phyloP scores from a whole-genome alignment of 2,797 vertebrate genomes.

The Myotis pilosus region DNA sequence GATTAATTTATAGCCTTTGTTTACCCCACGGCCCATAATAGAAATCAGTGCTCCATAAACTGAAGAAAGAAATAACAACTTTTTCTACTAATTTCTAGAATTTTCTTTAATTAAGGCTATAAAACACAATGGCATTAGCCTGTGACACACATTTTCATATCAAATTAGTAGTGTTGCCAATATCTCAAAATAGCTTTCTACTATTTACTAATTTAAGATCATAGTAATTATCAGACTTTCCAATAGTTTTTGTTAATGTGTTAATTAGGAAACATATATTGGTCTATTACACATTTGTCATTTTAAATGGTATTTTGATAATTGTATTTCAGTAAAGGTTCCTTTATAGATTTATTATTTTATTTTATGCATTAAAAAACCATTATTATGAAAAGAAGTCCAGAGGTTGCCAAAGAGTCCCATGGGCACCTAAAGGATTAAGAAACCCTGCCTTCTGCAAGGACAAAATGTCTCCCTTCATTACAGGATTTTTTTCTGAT shows the following conservation, averaged over 20 bases:
- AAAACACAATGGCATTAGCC: background rate
- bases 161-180: background rate
- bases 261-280: background rate
- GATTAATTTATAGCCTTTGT: background rate
- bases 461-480: slow-evolving; percentile 18
- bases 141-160: background rate
- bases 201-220: background rate
- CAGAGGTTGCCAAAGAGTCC: background rate
- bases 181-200: background rate
- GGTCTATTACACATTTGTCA: background rate
- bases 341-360: background rate
- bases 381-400: background rate
- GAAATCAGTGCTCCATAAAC: background rate
- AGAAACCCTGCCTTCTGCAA: background rate
- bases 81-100: background rate
- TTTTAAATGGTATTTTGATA: background rate
- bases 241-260: background rate
- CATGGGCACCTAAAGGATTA: background rate
- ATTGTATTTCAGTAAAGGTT: background rate
- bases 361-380: slow-evolving; percentile 4
- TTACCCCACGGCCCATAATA: background rate
- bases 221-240: background rate
- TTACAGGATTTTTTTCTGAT: background rate
- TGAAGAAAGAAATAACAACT: background rate
- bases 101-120: background rate